Evolutionary conservation across 2,113 vertebrate genomes (phyloP), one percentile per base, ranked within the genome.

Genomic region (Peromyscus californicus): DNA sequence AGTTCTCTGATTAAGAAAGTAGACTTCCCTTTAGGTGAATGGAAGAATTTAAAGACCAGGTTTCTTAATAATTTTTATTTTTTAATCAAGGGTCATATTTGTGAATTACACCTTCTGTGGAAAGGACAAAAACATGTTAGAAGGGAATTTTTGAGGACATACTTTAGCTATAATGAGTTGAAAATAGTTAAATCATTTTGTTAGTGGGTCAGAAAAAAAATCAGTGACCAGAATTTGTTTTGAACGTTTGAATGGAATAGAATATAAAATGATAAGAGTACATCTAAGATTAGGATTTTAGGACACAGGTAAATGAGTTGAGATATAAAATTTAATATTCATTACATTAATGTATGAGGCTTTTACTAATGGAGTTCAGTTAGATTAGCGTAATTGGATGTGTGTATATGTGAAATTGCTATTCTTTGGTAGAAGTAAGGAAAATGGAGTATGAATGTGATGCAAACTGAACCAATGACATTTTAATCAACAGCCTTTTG

Each of bases 301-400:
- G 5, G 5, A 67, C 94, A 83, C 5, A 93, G 29, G 29, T 45
- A 85, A 85, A 48, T 92, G 17, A 42, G 39, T 79, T 8, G 83
- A 95, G 89, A 67, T 92, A 72, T 67, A 88, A 74, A 88, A 51
- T 70, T 67, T 82, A 83, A 88, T 89, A 89, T 90, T 42, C 2
- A 75, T 79, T 51, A 33, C 19, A 76, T 70, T 91, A 87, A 87
- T 3, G 92, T 96, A 69, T 54, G 33, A 67, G 13, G 8, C 89
- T 90, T 87, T 12, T 17, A 65, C 36, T 61, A 86, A 45, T 84
- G 26, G 22, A 5, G 75, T 94, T 95, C 90, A 92, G 80, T 89
- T 86, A 88, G 36, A 82, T n/a, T 86, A 69, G 2, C 7, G 80
- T 88, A 82, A 3, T 67, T 80, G 90, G 24, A 63, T 16, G 42